Evolutionary conservation across 2,797 vertebrate species (phyloP), one percentile per base, ranked within the genome.

Genomic region (Benthosema pterotum): DNA sequence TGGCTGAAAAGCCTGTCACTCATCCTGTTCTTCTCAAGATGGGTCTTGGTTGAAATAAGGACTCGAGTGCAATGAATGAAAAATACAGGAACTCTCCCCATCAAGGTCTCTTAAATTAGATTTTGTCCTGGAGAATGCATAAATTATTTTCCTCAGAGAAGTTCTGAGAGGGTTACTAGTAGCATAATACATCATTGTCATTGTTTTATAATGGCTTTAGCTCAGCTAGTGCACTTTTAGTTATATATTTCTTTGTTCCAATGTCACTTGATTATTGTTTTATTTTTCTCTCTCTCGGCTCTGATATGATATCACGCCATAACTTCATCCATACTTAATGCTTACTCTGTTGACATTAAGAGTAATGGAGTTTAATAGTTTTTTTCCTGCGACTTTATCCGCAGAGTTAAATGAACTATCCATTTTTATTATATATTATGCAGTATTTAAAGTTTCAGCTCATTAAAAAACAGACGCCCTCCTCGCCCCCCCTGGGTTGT

Each of bases 391-490:
- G 94, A 96, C 94, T 94, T n/a, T 98, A 94, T 94, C 90, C 84
- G 89, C 90, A 93, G 94, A 93, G 93, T 95, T 96, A 96, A 98
- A 98, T 97, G 95, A 95, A 96, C 94, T 97, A 95, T 96, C 93
- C 95, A 94, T 98, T 99, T 95, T 95, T 95, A 91, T 94, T 94
- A 93, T 97, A 96, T 97, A 98, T 99, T 98, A 98, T 97, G 94
- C 97, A 98, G 96, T 99, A 99, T 96, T 99, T 99, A 99, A 99
- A 98, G 98, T 97, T 98, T 97, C 95, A 96, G 95, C 96, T 99
- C 97, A 99, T 99, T 99, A 96, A 96, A 97, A 97, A 94, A 86
- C 91, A 92, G 93, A 95, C 95, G 92, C 94, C 95, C 93, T 89
- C 84, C 74, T 69, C 78, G 74, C 82, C 56, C 65, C 63, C 78